Evolutionary conservation across 2,113 vertebrate genomes (phyloP).

Genomic region (Talpa occidentalis): DNA sequence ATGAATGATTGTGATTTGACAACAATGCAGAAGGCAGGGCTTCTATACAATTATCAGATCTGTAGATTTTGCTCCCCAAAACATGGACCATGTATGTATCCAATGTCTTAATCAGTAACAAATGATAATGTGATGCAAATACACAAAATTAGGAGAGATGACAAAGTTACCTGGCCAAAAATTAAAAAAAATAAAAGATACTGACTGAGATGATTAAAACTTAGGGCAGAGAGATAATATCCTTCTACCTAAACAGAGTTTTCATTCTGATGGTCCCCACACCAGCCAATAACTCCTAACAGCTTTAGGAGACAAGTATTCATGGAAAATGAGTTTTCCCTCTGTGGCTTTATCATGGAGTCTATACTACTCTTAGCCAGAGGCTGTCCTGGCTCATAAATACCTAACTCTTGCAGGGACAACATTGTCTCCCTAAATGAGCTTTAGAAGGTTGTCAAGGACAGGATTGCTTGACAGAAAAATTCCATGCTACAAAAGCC

Average conservation of each 20-base stretch:
- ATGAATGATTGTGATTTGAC: background rate
- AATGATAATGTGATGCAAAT: background rate
- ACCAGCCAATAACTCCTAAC: background rate
- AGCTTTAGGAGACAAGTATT: background rate
- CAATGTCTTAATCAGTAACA: background rate
- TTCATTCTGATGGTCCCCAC: background rate
- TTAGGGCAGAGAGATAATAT: background rate
- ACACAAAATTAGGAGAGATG: background rate
- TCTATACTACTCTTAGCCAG: constrained; percentile 36
- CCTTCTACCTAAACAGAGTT: background rate
- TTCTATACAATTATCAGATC: background rate
- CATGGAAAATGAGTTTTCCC: background rate
- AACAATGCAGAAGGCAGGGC: background rate
- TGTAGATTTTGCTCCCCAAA: background rate
- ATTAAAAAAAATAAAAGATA: background rate
- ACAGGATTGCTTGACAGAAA: background rate
- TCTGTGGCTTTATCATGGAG: constrained; percentile 1
- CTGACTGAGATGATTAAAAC: background rate
- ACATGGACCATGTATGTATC: background rate
- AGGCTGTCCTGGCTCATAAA: constrained; percentile 26
- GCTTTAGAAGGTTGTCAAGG: constrained; percentile 31
- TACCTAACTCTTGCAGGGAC: background rate
- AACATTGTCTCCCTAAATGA: background rate
- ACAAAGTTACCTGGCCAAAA: background rate
- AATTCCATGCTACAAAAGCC: background rate